Evolutionary conservation across 2,113 vertebrate species (phyloP).

Genomic region (Taxidea taxus): DNA sequence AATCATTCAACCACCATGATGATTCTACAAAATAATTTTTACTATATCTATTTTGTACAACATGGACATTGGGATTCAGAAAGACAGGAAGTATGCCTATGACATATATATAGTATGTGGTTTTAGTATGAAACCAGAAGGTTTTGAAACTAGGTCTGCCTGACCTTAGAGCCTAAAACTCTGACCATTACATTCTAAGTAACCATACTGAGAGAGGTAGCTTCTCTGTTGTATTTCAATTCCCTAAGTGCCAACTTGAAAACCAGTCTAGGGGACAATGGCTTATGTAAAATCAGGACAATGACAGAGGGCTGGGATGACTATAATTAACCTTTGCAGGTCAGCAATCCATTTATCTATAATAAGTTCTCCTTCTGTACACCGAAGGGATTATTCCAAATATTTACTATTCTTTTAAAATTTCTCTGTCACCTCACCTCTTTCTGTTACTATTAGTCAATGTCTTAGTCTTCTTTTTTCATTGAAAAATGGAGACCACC

Average conservation of each 20-base stretch:
- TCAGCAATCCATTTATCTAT: background rate
- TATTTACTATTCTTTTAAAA: background rate
- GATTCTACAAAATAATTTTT: background rate
- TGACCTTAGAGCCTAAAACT: background rate
- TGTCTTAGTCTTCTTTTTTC: background rate
- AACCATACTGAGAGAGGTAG: background rate
- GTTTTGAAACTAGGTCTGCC: background rate
- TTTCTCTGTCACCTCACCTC: background rate
- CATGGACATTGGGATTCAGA: background rate
- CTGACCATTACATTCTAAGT: background rate
- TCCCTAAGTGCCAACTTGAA: background rate
- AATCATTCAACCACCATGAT: background rate
- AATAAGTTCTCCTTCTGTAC: background rate
- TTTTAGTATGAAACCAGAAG: background rate
- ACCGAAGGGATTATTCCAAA: background rate
- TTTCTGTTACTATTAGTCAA: background rate
- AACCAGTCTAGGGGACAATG: background rate
- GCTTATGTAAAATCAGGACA: background rate
- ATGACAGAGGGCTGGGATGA: background rate
- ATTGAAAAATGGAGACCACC: background rate
- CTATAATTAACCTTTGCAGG: background rate
- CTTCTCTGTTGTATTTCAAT: background rate
- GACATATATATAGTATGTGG: background rate
- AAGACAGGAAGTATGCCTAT: background rate
- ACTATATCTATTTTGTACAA: background rate